Base-by-base conservation (phyloP, 1,140 invertebrate species). In the Luehdorfia chinensis region DNA sequence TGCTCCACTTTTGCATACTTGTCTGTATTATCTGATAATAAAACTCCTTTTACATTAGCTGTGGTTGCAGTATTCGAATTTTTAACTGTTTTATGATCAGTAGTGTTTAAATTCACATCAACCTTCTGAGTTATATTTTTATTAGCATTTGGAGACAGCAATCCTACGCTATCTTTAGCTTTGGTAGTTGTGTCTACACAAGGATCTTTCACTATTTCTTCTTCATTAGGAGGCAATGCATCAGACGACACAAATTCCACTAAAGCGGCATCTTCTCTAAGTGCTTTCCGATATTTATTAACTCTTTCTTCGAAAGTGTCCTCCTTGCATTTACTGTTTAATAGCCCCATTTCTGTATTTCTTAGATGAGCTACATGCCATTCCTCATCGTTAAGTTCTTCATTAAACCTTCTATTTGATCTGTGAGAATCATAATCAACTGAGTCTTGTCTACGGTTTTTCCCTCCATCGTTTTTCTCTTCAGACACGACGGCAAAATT, bases 241-340 rank as follows among this genome's bases (percentile, higher is more conserved):
- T 73, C 55, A n/a, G 60, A 53, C 1, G 68, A 74, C 3, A 83
- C 75, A 36, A 59, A 83, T 30, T 79, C 50, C 0, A 83, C 54
- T n/a, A 58, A 33, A 0, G 66, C 50, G 0, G 53, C 66, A 12
- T 79, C 75, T 34, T 66, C 62, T 47, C 52, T 57, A 30, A 79
- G 47, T 15, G 59, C 39, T 14, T 66, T 55, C 8, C 48, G 63
- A 37, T 79, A 74, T 31, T 37, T 66, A n/a, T 49, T 51, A 0
- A 47, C 62, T 41, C 54, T 71, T 8, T 71, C 64, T n/a, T 47
- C 48, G 18, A 75, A 68, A 0, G 61, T 72, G 16, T 68, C 53
- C 4, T 50, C 51, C 34, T 54, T 50, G 36, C 69, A 73, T 1
- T 47, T 25, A 2, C 47, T 47, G 19, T 43, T 55, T 23, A 44